Evolutionary conservation across 2,797 vertebrate species (phyloP), one percentile per base, ranked within the genome.

Genomic region (Lepilemur septentrionalis): DNA sequence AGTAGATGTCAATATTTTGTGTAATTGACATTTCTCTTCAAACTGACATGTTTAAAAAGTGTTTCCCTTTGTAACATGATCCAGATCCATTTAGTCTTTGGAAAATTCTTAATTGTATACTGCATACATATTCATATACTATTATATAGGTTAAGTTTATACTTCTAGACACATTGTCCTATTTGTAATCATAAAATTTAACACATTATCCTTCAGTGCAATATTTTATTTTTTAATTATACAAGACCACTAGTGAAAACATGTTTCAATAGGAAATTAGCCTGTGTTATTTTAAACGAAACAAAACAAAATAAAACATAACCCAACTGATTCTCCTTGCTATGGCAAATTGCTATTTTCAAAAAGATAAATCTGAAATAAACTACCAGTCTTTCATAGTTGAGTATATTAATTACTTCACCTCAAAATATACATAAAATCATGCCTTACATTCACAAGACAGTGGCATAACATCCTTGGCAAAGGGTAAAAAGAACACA

Each of bases 321-420:
- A 87, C 3, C 20, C 23, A 80, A 25, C 79, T 5, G 1, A 22
- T 18, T 90, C 35, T 97, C 48, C 83, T 97, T 89, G 61, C 43
- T 97, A 43, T 84, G 87, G 46, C 20, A 95, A 97, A 79, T 97
- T 87, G 35, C 52, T 97, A 18, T 95, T 98, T 98, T 95, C 43
- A 94, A 93, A 91, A 88, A 97, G 95, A 95, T 95, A 97, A 97
- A 97, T 95, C 96, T 98, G 97, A 98, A 97, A 98, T 96, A 97
- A 98, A 95, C 22, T 98, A 75, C 57, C 50, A 93, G 86, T 52
- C 57, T 97, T 98, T 96, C 89, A 95, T 83, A 97, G 85, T 90
- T 98, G 79, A 95, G 15, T 96, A 80, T 90, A 93, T 97, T 98
- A 95, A 98, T 97, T 98, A 98, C 73, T 94, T 97, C 93, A 94